Base-by-base conservation (phyloP, 2,113 vertebrate species). In the Ammodramus savannarum region DNA sequence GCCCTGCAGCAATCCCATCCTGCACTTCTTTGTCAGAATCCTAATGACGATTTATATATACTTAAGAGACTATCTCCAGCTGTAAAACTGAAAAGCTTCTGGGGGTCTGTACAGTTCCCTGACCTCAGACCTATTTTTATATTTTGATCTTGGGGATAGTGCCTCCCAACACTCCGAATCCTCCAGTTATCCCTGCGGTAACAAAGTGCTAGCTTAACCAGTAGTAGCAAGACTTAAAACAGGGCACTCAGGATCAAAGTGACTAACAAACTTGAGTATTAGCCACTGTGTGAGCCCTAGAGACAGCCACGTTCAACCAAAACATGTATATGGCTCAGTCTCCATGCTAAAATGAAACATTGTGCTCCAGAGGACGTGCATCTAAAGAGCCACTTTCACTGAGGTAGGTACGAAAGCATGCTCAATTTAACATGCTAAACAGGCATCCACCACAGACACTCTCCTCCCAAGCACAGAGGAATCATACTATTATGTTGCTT, bases 41-140 rank as follows among this genome's bases (percentile, higher is more conserved):
- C 98, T 98, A 98, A 98, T 97, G 98, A 98, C 78, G 78, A 97
- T 97, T 98, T 97, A 98, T 98, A 98, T 98, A 97, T 97, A 98
- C 98, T 97, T 98, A 97, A 98, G 98, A 98, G 98, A 98, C 97
- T 93, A 95, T 98, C 98, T 98, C 97, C 98, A 98, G 97, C 97
- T 98, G 97, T 96, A 98, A 97, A 97, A 97, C 90, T 94, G 97
- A 97, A 98, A 97, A 97, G 97, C 97, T 98, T 98, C 98, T 88
- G 73, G 97, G 96, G 97, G 93, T 97, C 97, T 98, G 95, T 96
- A 39, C 96, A 97, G 97, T 98, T 98, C 94, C 94, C 94, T 98
- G 98, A 98, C 98, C 98, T 97, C 95, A 95, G 97, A 98, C 97
- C 97, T 98, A 97, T 97, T 98, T 98, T 98, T 98, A 95, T 95